These are phyloP conservation scores for Marisa cornuarietis DNA, from an alignment of 1,140 invertebrate species.

Conservation along the genomic window DNA sequence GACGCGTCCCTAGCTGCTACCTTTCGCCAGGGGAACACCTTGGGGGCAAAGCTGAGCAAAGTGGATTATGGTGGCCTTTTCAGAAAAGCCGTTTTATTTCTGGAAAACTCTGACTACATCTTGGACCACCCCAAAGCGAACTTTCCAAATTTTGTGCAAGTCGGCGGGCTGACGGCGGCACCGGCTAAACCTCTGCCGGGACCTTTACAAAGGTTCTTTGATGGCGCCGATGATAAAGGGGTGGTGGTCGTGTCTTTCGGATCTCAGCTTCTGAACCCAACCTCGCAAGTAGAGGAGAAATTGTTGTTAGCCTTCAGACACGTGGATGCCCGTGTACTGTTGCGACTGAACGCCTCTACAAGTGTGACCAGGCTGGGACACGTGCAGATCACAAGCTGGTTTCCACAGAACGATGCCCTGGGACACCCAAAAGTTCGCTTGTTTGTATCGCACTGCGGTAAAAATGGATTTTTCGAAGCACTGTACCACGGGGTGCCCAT, in stretches of 20 bases:
- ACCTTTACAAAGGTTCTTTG: conserved; percentile 27
- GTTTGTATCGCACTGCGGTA: conserved; percentile 52
- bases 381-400: conserved; percentile 23
- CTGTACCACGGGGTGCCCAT: conserved; percentile 49
- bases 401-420: conserved; percentile 33
- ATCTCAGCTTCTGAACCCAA: conserved; percentile 9
- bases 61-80: conserved; percentile 4
- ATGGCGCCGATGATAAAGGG: conserved; percentile 22
- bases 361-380: conserved; percentile 4
- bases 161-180: conserved; percentile 35
- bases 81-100: conserved; percentile 27
- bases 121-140: conserved; percentile 38
- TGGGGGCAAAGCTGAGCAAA: background rate
- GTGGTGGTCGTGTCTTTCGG: conserved; percentile 40
- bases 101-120: conserved; percentile 37
- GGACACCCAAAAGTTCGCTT: conserved; percentile 33
- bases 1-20: background rate
- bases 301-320: conserved; percentile 26
- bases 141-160: conserved; percentile 37
- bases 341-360: conserved; percentile 22
- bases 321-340: conserved; percentile 22
- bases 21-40: conserved; percentile 9
- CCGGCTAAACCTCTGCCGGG: conserved; percentile 18
- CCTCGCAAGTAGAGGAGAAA: conserved; percentile 20
- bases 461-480: conserved; percentile 46